Evolutionary conservation across 2,113 vertebrate genomes (phyloP), one percentile per base, ranked within the genome.

Genomic region (Oncorhynchus gorbuscha): DNA sequence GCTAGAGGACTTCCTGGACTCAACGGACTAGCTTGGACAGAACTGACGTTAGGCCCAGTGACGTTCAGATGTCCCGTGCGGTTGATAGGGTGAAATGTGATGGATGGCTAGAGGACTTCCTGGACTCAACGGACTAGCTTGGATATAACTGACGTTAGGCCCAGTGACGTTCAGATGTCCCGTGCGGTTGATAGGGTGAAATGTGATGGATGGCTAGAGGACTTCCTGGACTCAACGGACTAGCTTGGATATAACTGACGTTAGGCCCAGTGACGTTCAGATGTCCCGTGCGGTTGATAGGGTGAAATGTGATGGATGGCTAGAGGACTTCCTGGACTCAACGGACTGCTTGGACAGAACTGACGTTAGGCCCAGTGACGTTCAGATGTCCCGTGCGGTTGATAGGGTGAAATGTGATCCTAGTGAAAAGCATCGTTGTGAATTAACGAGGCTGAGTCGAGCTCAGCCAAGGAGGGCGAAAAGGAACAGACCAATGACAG

Each of bases 361-460:
- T 24, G n/a, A 24, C 22, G n/a, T 22, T 22, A 62, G 5, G 24
- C n/a, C 5, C 59, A n/a, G 5, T 18, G 51, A 45, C 0, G 59
- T n/a, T 62, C 20, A 55, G 51, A 55, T 62, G 59, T 22, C 3
- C 20, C 59, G 12, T n/a, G 30, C 64, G 67, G 3, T 64, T 79
- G 79, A 84, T 45, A 74, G 71, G 73, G 12, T 11, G 74, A 64
- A 22, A 55, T 48, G 66, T 61, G 69, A 82, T 72, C 59, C 20
- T n/a, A 24, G n/a, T 62, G 45, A 80, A 61, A 73, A 76, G 49
- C 66, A 67, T 35, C 2, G 11, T 45, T 45, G 30, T 26, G 64
- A 55, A 55, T 55, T 55, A 18, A 51, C 16, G 11, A 51, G 49
- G 49, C n/a, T 5, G 14, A 62, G 59, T 5, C 32, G 2, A 45